phyloP scores from a whole-genome alignment of 1,140 invertebrate species.

The Doryteuthis pealeii region DNA sequence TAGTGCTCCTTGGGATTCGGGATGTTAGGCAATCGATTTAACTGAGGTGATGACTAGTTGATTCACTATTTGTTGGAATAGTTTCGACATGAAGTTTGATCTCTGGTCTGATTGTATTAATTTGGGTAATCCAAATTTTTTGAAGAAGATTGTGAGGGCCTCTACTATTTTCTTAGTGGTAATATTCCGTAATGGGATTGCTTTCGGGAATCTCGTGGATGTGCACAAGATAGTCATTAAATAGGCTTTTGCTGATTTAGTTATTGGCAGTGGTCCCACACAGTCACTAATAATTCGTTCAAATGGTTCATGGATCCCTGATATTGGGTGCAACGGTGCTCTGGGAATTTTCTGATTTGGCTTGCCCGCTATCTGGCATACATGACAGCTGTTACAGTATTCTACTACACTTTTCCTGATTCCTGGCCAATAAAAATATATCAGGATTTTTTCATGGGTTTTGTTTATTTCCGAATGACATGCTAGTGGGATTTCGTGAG shows the following conservation, averaged over 20 bases:
- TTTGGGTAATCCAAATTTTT: conserved; percentile 20
- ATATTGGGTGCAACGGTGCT: conserved; percentile 24
- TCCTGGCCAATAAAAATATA: conserved; percentile 29
- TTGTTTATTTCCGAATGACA: conserved; percentile 17
- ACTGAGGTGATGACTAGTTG: conserved; percentile 19
- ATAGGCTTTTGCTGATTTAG: conserved; percentile 21
- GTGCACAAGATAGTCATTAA: conserved; percentile 18
- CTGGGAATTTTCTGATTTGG: conserved; percentile 24
- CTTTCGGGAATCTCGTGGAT: conserved; percentile 13
- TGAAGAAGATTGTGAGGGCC: conserved; percentile 26
- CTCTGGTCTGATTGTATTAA: conserved; percentile 25
- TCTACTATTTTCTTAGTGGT: conserved; percentile 6
- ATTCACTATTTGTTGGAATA: conserved; percentile 24
- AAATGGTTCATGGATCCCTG: conserved; percentile 26
- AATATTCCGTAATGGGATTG: conserved; percentile 21
- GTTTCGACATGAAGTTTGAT: conserved; percentile 25
- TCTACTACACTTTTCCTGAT: conserved; percentile 12
- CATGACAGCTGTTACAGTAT: conserved; percentile 24
- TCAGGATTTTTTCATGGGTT: conserved; percentile 14
- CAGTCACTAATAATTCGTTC: conserved; percentile 23
- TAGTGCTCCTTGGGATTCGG: conserved; percentile 20
- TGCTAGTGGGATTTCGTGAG: conserved; percentile 16
- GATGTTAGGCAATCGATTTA: conserved; percentile 21
- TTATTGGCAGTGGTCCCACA: conserved; percentile 23
- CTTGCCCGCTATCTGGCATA: conserved; percentile 24